These are phyloP conservation scores for Muscicapa adusta DNA, from an alignment of 2,113 vertebrate genomes.

Conservation along the genomic window DNA sequence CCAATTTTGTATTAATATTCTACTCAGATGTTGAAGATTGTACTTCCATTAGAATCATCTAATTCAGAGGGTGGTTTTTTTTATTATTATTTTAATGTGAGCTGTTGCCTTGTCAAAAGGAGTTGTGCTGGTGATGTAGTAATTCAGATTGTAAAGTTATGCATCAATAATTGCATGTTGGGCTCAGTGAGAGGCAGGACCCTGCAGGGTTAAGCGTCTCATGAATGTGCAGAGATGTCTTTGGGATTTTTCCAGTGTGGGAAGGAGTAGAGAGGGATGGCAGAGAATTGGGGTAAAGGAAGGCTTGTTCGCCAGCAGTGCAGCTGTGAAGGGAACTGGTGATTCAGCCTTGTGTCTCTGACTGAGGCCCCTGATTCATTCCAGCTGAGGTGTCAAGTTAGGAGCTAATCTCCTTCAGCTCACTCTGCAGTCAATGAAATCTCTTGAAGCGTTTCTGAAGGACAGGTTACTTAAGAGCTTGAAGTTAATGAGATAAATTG, in stretches of 20 bases:
- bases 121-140: background rate
- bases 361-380: background rate
- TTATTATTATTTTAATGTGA: background rate
- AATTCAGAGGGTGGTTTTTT: background rate
- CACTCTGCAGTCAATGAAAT: slow-evolving; percentile 25
- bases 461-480: slow-evolving; percentile 38
- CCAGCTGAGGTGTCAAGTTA: background rate
- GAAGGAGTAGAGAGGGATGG: background rate
- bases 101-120: slow-evolving; percentile 24
- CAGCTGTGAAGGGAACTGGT: background rate
- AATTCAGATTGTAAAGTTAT: background rate
- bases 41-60: slow-evolving; percentile 66
- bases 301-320: background rate
- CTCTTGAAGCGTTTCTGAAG: slow-evolving; percentile 6
- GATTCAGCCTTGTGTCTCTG: background rate
- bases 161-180: background rate
- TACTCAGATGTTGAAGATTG: slow-evolving; percentile 68
- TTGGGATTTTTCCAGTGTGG: background rate
- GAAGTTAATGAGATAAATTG: slow-evolving; percentile 38
- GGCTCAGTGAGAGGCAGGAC: background rate
- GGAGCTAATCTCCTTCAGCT: slow-evolving; percentile 21
- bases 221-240: background rate
- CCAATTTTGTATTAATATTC: slow-evolving; percentile 64
- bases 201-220: background rate
- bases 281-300: background rate